Conservation (phyloP, 2,113 vertebrate species). For the Okapia johnstoni region DNA sequence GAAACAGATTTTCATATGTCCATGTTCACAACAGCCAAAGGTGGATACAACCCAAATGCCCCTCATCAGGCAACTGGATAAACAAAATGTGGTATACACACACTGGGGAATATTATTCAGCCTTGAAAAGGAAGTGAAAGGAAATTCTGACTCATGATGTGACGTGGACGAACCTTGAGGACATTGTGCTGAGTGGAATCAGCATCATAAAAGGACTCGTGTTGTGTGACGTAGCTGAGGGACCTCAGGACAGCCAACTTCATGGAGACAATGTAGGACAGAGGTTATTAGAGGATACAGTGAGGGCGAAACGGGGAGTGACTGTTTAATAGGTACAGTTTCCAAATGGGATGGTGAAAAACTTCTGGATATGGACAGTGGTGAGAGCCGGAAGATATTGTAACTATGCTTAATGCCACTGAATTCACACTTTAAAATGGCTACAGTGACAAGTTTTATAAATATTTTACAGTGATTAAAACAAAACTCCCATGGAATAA, state of each 20-base stretch:
- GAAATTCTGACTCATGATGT: not conserved
- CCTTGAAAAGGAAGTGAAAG: not conserved
- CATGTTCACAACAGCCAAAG: not conserved
- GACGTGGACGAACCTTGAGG: not conserved
- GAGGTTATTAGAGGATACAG: not conserved
- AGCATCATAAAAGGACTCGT: not conserved
- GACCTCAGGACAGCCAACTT: not conserved
- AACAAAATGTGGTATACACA: not conserved
- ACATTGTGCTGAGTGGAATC: not conserved
- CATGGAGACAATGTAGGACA: not conserved
- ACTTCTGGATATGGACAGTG: not conserved
- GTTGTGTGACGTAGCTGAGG: not conserved
- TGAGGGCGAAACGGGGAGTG: not conserved
- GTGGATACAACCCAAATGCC: not conserved
- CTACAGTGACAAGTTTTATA: not conserved
- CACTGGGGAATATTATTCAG: not conserved
- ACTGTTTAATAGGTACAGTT: not conserved
- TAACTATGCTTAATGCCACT: not conserved
- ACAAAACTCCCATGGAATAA: not conserved
- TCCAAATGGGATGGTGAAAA: not conserved
- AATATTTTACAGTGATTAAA: not conserved
- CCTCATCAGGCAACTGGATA: not conserved
- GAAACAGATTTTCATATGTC: not conserved
- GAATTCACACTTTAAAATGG: not conserved
- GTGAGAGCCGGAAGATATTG: accelerated